These are phyloP conservation scores for Mamestra configurata DNA, from an alignment of 1,140 invertebrate species.

Conservation along the genomic window DNA sequence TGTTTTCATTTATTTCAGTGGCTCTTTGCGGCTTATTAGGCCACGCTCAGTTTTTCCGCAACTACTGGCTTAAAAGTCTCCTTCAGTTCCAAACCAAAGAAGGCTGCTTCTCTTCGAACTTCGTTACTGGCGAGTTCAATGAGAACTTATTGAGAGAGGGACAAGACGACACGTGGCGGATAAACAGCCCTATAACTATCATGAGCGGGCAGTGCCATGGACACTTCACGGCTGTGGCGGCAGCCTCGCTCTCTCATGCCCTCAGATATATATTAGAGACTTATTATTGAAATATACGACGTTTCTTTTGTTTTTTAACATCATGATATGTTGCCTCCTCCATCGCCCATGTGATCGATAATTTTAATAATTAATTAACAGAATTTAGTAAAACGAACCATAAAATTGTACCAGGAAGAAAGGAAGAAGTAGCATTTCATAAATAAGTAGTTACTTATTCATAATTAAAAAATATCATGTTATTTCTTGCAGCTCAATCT, in stretches of 20 bases:
- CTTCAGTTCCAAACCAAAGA: conserved; percentile 1
- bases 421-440: too few species aligned
- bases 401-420: too few species aligned
- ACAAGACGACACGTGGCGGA: neutral
- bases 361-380: too few species aligned
- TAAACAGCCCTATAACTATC: neutral
- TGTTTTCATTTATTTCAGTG: neutral
- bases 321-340: too few species aligned
- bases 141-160: neutral
- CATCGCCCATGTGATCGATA: too few species aligned
- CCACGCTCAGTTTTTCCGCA: conserved; percentile 14
- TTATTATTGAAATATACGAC: neutral
- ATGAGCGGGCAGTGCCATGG: neutral
- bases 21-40: neutral
- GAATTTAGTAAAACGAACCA: too few species aligned
- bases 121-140: neutral
- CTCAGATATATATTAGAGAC: neutral
- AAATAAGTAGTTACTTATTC: too few species aligned
- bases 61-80: neutral
- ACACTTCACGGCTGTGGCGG: neutral
- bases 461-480: too few species aligned
- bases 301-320: too few species aligned
- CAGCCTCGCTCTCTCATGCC: neutral
- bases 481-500: too few species aligned
- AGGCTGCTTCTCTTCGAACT: neutral